A percentile compares a stretch with the other conserved stretches of the same genome.
Conservation (phyloP, 2,797 vertebrate genomes). For the Taenioides sp. region DNA sequence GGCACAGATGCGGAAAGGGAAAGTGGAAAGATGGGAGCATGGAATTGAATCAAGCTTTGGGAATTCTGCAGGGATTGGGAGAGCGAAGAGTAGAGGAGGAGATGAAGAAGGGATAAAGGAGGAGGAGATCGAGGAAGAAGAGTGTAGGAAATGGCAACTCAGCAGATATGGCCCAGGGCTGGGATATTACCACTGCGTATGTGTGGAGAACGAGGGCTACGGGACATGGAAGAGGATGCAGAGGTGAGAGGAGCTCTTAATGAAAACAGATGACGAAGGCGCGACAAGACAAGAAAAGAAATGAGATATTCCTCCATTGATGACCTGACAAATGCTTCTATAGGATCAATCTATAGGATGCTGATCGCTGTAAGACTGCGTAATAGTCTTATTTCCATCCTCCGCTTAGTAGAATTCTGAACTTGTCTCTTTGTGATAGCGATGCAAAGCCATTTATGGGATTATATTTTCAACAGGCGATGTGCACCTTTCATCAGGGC, state of each 20-base stretch:
- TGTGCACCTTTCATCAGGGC: constrained; percentile 28
- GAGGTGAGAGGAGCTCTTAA: not conserved
- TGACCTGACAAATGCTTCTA: not conserved
- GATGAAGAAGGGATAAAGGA: constrained; percentile 10
- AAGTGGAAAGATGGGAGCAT: constrained; percentile 6
- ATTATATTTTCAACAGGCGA: constrained; percentile 47
- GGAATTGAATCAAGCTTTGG: constrained; percentile 18
- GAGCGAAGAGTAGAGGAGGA: not conserved
- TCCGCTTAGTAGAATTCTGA: constrained; percentile 46
- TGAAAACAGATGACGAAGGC: constrained; percentile 4
- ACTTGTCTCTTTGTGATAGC: constrained; percentile 35
- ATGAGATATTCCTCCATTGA: not conserved
- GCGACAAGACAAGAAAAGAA: constrained; percentile 17
- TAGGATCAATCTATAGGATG: constrained; percentile 5
- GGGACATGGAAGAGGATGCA: constrained; percentile 20
- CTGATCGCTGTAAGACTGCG: constrained; percentile 19
- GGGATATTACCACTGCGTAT: constrained; percentile 38
- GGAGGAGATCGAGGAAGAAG: constrained; percentile 23
- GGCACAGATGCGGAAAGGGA: constrained; percentile 40
- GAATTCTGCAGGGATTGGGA: constrained; percentile 44
- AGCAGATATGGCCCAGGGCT: constrained; percentile 57
- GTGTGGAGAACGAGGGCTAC: constrained; percentile 15
- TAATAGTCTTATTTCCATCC: constrained; percentile 38
- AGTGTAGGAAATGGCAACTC: constrained; percentile 53
- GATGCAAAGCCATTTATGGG: constrained; percentile 60